Evolutionary conservation across 2,797 vertebrate genomes (phyloP).

Genomic region (Molossus alvarezi): DNA sequence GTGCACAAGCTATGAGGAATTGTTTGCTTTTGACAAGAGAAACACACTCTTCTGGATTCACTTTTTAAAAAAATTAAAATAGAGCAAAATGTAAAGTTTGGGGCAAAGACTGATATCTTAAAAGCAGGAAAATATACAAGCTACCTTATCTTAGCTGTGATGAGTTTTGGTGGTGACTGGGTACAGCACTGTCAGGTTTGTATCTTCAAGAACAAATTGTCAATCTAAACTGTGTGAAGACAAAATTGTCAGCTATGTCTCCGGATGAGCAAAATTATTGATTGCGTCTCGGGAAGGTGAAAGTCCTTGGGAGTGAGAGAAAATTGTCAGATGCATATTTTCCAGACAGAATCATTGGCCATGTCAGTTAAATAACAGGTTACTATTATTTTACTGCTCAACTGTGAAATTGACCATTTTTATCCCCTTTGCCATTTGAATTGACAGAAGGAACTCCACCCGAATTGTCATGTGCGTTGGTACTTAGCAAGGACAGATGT

Average conservation of each 20-base stretch:
- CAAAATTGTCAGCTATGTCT: constrained; percentile 10
- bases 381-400: constrained; percentile 64
- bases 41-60: background rate
- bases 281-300: constrained; percentile 25
- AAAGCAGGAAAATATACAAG: constrained; percentile 57
- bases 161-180: background rate
- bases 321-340: constrained; percentile 71
- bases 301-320: background rate
- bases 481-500: constrained; percentile 3
- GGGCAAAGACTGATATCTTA: constrained; percentile 17
- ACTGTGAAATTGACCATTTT: constrained; percentile 34
- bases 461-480: rapidly evolving
- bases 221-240: constrained; percentile 29
- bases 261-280: constrained; percentile 63
- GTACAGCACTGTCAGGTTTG: background rate
- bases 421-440: background rate
- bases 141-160: background rate
- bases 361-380: constrained; percentile 73
- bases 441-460: background rate
- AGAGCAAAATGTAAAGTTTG: constrained; percentile 41
- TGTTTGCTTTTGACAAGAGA: constrained; percentile 10
- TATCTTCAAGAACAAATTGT: constrained; percentile 64
- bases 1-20: background rate
- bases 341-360: constrained; percentile 22
- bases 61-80: background rate